These are phyloP conservation scores for Desmodus rotundus DNA, from an alignment of 2,113 vertebrate genomes.

Conservation along the genomic window DNA sequence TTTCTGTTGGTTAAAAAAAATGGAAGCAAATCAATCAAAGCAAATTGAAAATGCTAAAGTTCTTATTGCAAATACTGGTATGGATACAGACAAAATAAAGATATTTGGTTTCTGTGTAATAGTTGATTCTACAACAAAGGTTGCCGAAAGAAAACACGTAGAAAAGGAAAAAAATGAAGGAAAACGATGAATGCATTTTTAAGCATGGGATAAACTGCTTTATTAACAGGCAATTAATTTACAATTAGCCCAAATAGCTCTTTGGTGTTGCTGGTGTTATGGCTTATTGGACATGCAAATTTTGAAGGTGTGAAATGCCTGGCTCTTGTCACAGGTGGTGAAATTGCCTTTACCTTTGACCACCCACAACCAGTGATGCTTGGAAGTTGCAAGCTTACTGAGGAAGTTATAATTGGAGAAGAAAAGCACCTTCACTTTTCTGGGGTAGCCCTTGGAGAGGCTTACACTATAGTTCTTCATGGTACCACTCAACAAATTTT, in stretches of 20 bases:
- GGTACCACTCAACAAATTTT: conserved; percentile 97
- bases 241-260: conserved; percentile 97
- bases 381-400: conserved; percentile 96
- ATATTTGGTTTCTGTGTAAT: conserved; percentile 97
- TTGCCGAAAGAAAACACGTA: conserved; percentile 95
- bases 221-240: conserved; percentile 98
- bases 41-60: conserved; percentile 97
- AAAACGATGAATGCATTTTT: conserved; percentile 97
- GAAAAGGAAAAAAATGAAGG: conserved; percentile 99
- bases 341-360: conserved; percentile 97
- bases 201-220: conserved; percentile 99
- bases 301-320: conserved; percentile 94
- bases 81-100: conserved; percentile 99
- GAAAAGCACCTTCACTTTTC: conserved; percentile 97
- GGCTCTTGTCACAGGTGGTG: conserved; percentile 96
- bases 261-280: conserved; percentile 96
- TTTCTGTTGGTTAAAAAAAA: conserved; percentile 95
- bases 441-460: conserved; percentile 97
- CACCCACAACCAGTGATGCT: conserved; percentile 96
- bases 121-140: conserved; percentile 96
- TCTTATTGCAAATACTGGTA: conserved; percentile 97
- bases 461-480: conserved; percentile 93
- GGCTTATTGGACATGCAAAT: conserved; percentile 97
- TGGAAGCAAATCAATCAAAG: conserved; percentile 98
- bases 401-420: conserved; percentile 98